A percentile compares a stretch with the other conserved stretches of the same genome.
Evolutionary conservation across 2,797 vertebrate genomes (phyloP).

Genomic region (Pseudochirops corinnae): DNA sequence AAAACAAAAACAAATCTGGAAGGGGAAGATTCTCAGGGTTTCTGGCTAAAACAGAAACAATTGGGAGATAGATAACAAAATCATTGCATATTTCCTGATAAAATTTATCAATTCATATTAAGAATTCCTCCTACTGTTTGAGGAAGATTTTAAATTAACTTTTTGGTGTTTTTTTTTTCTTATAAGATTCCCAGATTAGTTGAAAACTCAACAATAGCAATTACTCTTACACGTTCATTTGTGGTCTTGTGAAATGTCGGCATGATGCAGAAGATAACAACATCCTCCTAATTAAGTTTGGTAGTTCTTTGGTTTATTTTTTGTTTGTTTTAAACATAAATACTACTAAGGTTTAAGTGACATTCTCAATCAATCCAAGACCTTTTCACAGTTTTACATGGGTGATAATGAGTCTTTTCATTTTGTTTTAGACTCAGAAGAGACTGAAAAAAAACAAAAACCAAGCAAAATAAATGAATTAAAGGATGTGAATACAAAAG

Average conservation of each 20-base stretch:
- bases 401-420: not conserved
- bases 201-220: not conserved
- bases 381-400: not conserved
- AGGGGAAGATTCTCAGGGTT: too few species aligned
- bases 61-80: too few species aligned
- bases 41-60: too few species aligned
- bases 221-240: not conserved
- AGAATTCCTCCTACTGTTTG: not conserved
- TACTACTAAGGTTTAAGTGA: not conserved
- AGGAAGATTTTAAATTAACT: not conserved
- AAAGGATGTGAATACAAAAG: not conserved
- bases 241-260: not conserved
- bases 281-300: not conserved
- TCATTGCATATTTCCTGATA: not conserved
- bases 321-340: not conserved
- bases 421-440: not conserved
- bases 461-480: not conserved
- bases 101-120: not conserved
- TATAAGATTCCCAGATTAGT: not conserved
- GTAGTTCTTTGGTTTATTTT: not conserved
- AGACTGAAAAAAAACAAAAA: not conserved
- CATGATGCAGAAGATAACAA: not conserved
- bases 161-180: not conserved
- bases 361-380: not conserved
- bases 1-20: too few species aligned